Conservation (phyloP, 2,113 vertebrate genomes). For the Chaetodon trifascialis region DNA sequence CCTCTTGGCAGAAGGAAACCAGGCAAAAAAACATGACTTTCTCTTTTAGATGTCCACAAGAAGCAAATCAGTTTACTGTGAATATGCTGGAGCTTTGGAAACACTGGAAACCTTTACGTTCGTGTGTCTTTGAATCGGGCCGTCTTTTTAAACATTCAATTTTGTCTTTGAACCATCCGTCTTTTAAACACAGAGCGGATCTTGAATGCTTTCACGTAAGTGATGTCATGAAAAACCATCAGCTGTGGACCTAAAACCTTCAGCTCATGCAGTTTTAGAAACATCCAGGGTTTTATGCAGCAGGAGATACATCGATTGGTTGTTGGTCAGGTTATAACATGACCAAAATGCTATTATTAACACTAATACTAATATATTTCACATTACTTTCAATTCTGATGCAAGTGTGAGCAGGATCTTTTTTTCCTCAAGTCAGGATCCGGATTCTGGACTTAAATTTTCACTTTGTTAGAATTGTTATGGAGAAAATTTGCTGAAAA, state of each 20-base stretch:
- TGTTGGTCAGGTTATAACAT: too few species aligned
- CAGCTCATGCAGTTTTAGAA: not conserved
- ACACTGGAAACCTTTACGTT: not conserved
- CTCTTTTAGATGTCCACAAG: not conserved
- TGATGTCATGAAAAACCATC: not conserved
- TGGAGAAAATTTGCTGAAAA: not conserved
- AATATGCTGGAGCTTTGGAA: not conserved
- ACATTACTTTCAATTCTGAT: not conserved
- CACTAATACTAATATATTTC: not conserved
- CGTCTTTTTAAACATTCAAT: not conserved
- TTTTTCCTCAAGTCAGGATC: not conserved
- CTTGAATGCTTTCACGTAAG: not conserved
- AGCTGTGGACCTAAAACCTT: not conserved
- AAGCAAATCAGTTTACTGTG: not conserved
- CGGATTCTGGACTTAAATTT: not conserved
- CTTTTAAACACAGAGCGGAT: not conserved
- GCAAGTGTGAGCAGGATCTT: not conserved
- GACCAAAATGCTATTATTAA: too few species aligned
- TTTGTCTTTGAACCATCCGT: not conserved
- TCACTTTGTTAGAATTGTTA: not conserved
- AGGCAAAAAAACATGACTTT: not conserved
- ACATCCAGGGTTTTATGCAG: not conserved
- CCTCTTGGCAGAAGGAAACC: not conserved
- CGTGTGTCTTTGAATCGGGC: not conserved
- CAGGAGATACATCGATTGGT: not conserved